Evolutionary conservation across 30 jellyfish, hydroid and myxozoan species (phyloP), one percentile per base, ranked within the genome.

Genomic region (Aurelia aurita): DNA sequence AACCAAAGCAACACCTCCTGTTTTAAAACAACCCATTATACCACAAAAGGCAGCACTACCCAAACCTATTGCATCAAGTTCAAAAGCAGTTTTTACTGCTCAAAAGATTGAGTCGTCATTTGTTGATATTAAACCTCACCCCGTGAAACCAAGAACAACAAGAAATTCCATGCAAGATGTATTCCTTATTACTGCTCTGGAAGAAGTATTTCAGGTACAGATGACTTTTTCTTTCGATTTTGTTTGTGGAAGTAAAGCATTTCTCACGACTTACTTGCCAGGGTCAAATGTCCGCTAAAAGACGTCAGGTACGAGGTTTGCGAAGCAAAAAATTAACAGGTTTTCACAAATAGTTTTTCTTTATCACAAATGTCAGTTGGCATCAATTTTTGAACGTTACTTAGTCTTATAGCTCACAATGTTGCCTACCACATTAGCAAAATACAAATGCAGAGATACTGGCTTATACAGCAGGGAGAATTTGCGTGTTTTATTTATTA

Each of bases 151-250:
- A 53, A 77, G 99, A 57, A 89, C 90, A 80, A 95, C 99, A 25
- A 64, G 99, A 29, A 95, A 95, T 65, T 95, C 99, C 5, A 95
- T 95, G 99, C 99, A 95, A 86, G 99, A 95, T 79, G 93, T 97
- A 25, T 77, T 95, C 35, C 90, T 95, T 19, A 74, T 89, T 31
- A 95, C 83, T 58, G 99, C 99, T 15, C 21, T 95, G 34, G 99
- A 89, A 68, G 98, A 95, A 95, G 99, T 39, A 95, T 95, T 43
- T 97, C 97, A 16, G 95, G 97, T 80, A 72, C 1, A 39, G 15
- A 39, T 39, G 15, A 2, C 7, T 31, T 71, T 20, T 28, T 45
- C 10, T 43, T 35, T 34, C 8, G 68, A 5, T 71, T 39, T 8
- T 20, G 5, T 45, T n/a, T 23, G 27, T 0, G 14, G n/a, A 23